Conservation (phyloP, 1,140 invertebrate genomes). For the Elymnias hypermnestra region DNA sequence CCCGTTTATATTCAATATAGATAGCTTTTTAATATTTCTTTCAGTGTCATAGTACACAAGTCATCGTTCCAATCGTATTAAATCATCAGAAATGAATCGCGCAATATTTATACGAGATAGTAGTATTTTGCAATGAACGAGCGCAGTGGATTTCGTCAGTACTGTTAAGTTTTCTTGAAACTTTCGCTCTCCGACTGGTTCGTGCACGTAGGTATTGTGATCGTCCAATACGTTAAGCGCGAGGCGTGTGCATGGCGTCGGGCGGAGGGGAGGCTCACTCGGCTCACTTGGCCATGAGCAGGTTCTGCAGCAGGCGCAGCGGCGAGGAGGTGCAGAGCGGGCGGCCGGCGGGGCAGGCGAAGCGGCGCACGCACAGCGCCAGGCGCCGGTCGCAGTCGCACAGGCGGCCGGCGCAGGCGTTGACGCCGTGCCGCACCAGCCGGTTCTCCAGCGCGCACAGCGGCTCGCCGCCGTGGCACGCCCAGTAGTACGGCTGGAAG, state of each 20-base stretch:
- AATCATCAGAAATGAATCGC: too few species aligned
- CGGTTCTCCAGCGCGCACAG: slow-evolving; percentile 76
- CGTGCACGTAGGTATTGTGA: too few species aligned
- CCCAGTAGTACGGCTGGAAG: slow-evolving; percentile 92
- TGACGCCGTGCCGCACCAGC: slow-evolving; percentile 66
- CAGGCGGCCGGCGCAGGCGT: slow-evolving; percentile 84
- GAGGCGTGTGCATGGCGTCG: not conserved
- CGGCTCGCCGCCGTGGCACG: slow-evolving; percentile 86
- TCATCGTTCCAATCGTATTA: too few species aligned
- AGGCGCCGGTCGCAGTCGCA: slow-evolving; percentile 91
- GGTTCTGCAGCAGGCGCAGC: slow-evolving; percentile 84
- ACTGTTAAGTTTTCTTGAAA: too few species aligned
- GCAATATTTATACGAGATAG: too few species aligned
- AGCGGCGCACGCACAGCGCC: slow-evolving; percentile 85
- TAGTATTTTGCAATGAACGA: too few species aligned
- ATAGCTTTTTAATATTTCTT: too few species aligned
- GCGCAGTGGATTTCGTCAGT: too few species aligned
- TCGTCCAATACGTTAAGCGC: not conserved
- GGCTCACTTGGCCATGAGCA: not conserved
- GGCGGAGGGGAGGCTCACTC: not conserved
- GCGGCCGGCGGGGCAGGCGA: slow-evolving; percentile 84
- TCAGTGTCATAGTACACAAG: too few species aligned
- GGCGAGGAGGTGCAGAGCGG: slow-evolving; percentile 84
- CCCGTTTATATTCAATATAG: too few species aligned
- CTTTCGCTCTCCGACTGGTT: too few species aligned